Evolutionary conservation across 2,113 vertebrate species (phyloP).

Genomic region (Apteryx mantelli): DNA sequence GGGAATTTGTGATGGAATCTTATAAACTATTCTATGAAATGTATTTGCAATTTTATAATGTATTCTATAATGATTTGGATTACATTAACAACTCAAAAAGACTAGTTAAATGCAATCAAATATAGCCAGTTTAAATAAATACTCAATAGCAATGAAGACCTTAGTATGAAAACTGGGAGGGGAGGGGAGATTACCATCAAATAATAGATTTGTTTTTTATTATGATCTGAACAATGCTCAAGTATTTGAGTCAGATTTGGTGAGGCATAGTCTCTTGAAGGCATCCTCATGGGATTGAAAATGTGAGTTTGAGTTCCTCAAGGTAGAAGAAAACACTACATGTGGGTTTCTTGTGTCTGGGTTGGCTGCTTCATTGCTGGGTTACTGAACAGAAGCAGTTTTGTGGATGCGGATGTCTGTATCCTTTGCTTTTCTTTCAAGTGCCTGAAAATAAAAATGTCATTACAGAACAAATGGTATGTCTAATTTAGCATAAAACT

Average conservation of each 20-base stretch:
- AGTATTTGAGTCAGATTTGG: background rate
- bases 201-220: background rate
- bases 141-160: background rate
- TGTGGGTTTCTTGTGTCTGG: background rate
- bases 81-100: background rate
- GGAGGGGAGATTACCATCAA: background rate
- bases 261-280: background rate
- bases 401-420: background rate
- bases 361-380: background rate
- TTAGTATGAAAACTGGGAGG: background rate
- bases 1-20: background rate
- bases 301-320: background rate
- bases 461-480: constrained; percentile 16
- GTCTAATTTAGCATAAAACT: constrained; percentile 28
- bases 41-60: background rate
- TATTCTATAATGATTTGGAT: background rate
- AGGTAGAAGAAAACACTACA: background rate
- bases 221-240: background rate
- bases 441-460: background rate
- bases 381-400: background rate
- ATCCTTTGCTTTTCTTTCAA: background rate
- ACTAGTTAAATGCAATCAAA: background rate
- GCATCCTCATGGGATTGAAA: background rate
- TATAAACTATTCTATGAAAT: background rate
- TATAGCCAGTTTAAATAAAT: background rate